Evolutionary conservation across 2,888 invertebrate genomes (phyloP), one percentile per base, ranked within the genome.

Genomic region (Pristionchus fissidentatus): DNA sequence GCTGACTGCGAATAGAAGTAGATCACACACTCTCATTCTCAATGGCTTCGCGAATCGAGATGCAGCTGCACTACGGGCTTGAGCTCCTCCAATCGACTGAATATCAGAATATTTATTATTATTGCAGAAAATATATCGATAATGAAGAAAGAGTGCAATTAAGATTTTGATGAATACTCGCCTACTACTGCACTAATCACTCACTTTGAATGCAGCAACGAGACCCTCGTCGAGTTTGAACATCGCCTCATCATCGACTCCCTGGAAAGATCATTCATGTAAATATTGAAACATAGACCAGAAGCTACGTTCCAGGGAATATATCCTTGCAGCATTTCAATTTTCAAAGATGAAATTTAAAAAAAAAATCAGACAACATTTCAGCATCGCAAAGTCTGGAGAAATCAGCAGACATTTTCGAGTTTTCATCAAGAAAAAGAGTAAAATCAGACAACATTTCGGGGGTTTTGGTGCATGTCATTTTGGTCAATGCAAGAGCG

Each of bases 201-300:
- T 41, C 26, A 81, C 80, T 62, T 81, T 81, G 87, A 89, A 89
- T 4, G 87, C 87, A 0, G 86, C 86, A 13, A 87, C 85, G 3
- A 89, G 85, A 83, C 86, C 79, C 60, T 87, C 87, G 57, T 89
- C 89, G 86, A 89, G 86, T 66, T 86, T 86, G 70, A 85, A 81
- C 89, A 89, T 88, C n/a, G 83, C 86, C 60, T 86, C 87, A 55
- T 89, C 89, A 38, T 87, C 89, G 62, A 87, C 73, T 43, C 35
- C 66, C 81, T 66, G 46, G 22, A 66, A 66, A n/a, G n/a, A n/a
- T n/a, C n/a, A n/a, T n/a, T n/a, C n/a, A n/a, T n/a, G n/a, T n/a
- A n/a, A n/a, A n/a, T n/a, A n/a, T n/a, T n/a, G n/a, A n/a, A n/a
- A n/a, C n/a, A n/a, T n/a, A n/a, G n/a, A n/a, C n/a, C n/a, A n/a